A percentile compares a stretch with the other conserved stretches of the same genome.
Evolutionary conservation across 1,140 invertebrate genomes (phyloP).

Genomic region (Drosophila prosaltans): DNA sequence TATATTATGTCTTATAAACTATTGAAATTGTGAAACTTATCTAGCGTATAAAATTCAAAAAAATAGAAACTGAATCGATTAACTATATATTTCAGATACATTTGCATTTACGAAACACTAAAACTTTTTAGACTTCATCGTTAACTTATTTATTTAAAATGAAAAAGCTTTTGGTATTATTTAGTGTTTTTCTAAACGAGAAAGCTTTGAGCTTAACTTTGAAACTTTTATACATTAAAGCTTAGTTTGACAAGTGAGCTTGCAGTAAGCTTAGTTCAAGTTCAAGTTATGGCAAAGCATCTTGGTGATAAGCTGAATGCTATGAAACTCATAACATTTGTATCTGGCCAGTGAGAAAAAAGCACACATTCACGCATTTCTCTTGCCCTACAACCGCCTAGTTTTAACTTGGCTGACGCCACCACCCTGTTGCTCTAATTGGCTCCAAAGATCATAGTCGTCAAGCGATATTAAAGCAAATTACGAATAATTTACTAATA

Average conservation of each 20-base stretch:
- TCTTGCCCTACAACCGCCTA: background rate
- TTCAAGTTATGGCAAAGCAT: background rate
- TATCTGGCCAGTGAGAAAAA: background rate
- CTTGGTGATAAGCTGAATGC: background rate
- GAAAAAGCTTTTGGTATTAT: background rate
- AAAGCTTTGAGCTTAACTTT: slow-evolving; percentile 29
- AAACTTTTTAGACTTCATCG: background rate
- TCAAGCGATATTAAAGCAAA: slow-evolving; percentile 51
- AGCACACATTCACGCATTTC: background rate
- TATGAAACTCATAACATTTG: background rate
- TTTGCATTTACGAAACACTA: background rate
- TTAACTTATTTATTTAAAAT: too few species aligned
- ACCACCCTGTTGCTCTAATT: slow-evolving; percentile 46
- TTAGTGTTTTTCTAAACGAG: background rate
- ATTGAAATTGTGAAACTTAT: too few species aligned
- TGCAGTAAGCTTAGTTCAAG: slow-evolving; percentile 1
- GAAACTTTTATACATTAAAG: slow-evolving; percentile 1
- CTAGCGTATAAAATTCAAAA: too few species aligned
- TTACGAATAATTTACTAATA: slow-evolving; percentile 37
- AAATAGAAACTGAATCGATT: too few species aligned
- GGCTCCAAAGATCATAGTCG: slow-evolving; percentile 61
- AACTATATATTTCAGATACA: background rate
- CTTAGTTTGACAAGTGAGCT: background rate
- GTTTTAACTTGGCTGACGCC: background rate
- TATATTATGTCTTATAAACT: too few species aligned